Percentiles rank a stretch among this genome's conserved stretches.
Conservation (phyloP, 2,888 invertebrate species). For the Drosophila multiciliata region DNA sequence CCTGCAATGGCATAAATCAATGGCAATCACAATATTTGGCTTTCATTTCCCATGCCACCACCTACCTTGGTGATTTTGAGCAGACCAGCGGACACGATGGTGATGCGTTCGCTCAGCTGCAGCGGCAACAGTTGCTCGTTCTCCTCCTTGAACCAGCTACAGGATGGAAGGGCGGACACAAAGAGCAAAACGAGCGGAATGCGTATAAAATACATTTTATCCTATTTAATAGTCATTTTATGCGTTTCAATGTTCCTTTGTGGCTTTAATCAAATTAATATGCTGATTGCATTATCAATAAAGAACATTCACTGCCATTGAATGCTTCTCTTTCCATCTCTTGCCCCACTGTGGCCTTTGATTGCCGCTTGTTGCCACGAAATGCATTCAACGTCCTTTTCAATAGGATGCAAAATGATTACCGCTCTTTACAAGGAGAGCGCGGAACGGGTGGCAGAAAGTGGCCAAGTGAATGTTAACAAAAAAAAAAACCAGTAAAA, state of each 20-base stretch:
- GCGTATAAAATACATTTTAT: conserved; percentile 10
- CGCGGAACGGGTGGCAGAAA: neutral
- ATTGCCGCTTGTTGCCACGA: conserved; percentile 36
- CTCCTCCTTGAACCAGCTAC: conserved; percentile 91
- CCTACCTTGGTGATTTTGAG: conserved; percentile 88
- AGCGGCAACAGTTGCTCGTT: conserved; percentile 89
- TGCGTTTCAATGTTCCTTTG: conserved; percentile 11
- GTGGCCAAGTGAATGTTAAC: conserved; percentile 8
- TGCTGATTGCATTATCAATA: conserved; percentile 68
- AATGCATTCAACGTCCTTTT: conserved; percentile 22
- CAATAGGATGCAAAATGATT: conserved; percentile 44
- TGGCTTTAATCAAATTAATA: conserved; percentile 61
- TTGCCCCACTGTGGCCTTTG: conserved; percentile 33
- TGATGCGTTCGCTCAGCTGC: conserved; percentile 88
- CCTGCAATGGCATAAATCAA: conserved; percentile 77
- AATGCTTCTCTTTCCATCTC: conserved; percentile 1
- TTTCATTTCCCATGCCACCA: conserved; percentile 50
- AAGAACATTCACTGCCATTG: conserved; percentile 24
- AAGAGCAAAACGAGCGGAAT: neutral
- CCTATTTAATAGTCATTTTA: conserved; percentile 5
- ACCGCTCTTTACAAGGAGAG: conserved; percentile 10
- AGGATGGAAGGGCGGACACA: neutral
- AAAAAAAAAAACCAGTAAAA: neutral
- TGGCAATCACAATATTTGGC: conserved; percentile 63
- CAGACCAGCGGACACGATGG: conserved; percentile 88